Evolutionary conservation across 2,113 vertebrate genomes (phyloP), one percentile per base, ranked within the genome.

Genomic region (Nesogale talazaci): DNA sequence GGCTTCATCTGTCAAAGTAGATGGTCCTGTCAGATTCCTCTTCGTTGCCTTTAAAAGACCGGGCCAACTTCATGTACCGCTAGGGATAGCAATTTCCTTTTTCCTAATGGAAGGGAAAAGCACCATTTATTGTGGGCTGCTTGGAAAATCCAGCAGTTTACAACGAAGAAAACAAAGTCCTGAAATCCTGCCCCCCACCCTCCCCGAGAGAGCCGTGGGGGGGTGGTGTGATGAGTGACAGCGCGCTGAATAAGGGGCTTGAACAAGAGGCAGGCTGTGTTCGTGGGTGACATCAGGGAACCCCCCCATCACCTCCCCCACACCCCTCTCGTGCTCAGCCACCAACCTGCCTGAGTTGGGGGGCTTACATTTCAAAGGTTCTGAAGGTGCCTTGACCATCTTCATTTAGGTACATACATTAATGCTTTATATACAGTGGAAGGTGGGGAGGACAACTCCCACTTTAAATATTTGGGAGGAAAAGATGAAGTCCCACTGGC

Each of bases 31-130:
- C 80, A 8, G 23, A 31, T 25, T 42, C 16, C 59, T 93, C 80
- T 65, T 92, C 65, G 42, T 91, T 77, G 38, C 57, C 86, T 90
- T 75, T 40, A 38, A 75, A 56, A 87, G 76, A 75, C 12, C 9
- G 61, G 61, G 52, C 10, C 25, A 20, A 34, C 19, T 74, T 88
- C 19, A 20, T 57, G 36, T 83, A 69, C 70, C 72, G 38, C n/a
- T 38, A 8, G 16, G 38, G 76, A 59, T 8, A 76, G 31, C 3
- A 17, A 63, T 0, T n/a, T 57, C 23, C 23, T 65, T 61, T 17
- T 63, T 38, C 36, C 29, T 90, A 25, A 88, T 86, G 85, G 42
- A 82, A 78, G 87, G 52, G 38, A 40, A 75, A 89, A 75, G 20
- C 88, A 59, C 31, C 65, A 17, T 56, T 88, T 85, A 78, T 52